Conservation (phyloP, 2,797 vertebrate species). For the Amblyraja radiata region DNA sequence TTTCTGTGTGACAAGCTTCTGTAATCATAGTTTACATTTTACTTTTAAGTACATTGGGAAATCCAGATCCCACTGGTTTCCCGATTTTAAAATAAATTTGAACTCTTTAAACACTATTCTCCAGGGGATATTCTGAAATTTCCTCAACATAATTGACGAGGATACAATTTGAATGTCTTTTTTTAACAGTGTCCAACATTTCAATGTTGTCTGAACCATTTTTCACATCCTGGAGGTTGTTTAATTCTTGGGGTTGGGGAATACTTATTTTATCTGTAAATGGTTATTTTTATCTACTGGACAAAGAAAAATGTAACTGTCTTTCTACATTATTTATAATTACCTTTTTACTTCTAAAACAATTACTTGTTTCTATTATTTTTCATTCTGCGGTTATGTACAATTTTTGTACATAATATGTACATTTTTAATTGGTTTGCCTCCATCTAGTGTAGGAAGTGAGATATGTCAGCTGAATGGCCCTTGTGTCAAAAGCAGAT, state of each 20-base stretch:
- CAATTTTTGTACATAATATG: too few relatives aligned
- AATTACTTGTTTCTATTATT: background rate
- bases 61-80: background rate
- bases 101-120: background rate
- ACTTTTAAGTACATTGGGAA: background rate
- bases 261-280: background rate
- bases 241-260: background rate
- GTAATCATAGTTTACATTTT: background rate
- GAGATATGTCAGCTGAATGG: background rate
- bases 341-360: background rate
- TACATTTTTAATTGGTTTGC: background rate
- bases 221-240: background rate
- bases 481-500: background rate
- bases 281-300: background rate
- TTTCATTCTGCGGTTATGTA: background rate
- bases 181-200: background rate
- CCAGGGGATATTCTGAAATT: background rate
- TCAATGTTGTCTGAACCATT: background rate
- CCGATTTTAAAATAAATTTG: background rate
- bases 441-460: conserved; percentile 19
- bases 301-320: background rate
- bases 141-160: background rate
- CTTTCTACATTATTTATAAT: background rate
- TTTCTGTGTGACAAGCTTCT: background rate
- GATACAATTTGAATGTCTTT: background rate